phyloP scores from a whole-genome alignment of 2,888 invertebrate genomes.

The Elysia crispata region DNA sequence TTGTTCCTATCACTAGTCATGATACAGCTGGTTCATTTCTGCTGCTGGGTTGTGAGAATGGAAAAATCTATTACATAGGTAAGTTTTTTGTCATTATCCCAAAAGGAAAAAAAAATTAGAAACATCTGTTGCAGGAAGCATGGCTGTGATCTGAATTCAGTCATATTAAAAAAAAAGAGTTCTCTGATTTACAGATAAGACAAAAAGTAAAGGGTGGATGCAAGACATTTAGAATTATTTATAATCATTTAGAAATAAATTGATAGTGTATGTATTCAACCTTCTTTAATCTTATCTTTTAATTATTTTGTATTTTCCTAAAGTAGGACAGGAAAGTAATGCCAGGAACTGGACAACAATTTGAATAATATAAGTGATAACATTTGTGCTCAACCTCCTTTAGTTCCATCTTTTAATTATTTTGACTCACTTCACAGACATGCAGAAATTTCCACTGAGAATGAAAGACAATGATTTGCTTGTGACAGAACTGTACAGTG shows the following conservation, averaged over 20 bases:
- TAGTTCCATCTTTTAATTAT: no score
- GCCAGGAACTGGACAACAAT: neutral
- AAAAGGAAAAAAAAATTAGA: no score
- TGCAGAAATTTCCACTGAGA: constrained; percentile 98
- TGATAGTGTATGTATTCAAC: no score
- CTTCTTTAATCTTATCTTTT: no score
- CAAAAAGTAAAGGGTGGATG: no score
- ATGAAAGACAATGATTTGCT: constrained; percentile 99
- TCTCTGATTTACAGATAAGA: no score
- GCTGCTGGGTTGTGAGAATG: constrained; percentile 95
- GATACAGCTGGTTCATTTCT: constrained; percentile 98
- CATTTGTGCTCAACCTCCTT: neutral
- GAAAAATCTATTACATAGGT: constrained; percentile 98
- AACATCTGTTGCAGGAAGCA: no score
- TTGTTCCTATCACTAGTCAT: constrained; percentile 95
- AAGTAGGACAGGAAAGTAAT: neutral
- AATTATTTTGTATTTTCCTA: no score
- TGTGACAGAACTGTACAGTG: constrained; percentile 94
- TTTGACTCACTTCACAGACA: constrained; percentile 82
- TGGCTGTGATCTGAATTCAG: no score
- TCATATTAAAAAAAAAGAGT: no score
- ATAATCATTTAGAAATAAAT: no score
- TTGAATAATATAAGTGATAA: neutral
- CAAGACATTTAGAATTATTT: no score
- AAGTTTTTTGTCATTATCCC: constrained; percentile 65